phyloP scores from a whole-genome alignment of 2,797 vertebrate genomes.

The Avahi laniger region DNA sequence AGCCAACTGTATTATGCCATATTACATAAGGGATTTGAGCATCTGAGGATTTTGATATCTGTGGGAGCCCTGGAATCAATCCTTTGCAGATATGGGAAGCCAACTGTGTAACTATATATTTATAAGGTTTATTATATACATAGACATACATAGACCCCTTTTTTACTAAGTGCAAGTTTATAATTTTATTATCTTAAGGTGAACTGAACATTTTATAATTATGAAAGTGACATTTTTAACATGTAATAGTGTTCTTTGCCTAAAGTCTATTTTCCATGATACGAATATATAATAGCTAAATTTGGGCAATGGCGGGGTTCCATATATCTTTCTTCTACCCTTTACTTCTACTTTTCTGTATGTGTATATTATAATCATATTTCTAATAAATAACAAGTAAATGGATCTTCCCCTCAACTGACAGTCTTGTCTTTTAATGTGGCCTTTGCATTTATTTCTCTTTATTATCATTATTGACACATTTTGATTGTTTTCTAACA shows the following conservation, averaged over 20 bases:
- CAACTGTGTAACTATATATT: not conserved
- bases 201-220: not conserved
- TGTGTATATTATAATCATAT: not conserved
- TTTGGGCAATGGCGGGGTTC: not conserved
- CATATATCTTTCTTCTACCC: not conserved
- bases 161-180: not conserved
- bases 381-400: not conserved
- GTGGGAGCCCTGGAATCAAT: not conserved
- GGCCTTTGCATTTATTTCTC: not conserved
- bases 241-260: not conserved
- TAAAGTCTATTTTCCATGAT: not conserved
- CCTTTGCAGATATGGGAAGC: not conserved
- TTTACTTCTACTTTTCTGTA: not conserved
- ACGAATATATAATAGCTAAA: not conserved
- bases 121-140: not conserved
- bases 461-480: not conserved
- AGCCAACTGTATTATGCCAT: not conserved
- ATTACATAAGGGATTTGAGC: not conserved
- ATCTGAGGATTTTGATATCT: not conserved
- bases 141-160: not conserved
- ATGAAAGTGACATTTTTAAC: not conserved
- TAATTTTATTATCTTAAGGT: not conserved
- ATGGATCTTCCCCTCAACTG: not conserved
- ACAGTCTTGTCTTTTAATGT: not conserved
- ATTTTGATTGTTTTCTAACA: not conserved